A percentile compares a stretch with the other conserved stretches of the same genome.
phyloP scores from a whole-genome alignment of 2,888 invertebrate species.

The Leptinotarsa peninsularis region DNA sequence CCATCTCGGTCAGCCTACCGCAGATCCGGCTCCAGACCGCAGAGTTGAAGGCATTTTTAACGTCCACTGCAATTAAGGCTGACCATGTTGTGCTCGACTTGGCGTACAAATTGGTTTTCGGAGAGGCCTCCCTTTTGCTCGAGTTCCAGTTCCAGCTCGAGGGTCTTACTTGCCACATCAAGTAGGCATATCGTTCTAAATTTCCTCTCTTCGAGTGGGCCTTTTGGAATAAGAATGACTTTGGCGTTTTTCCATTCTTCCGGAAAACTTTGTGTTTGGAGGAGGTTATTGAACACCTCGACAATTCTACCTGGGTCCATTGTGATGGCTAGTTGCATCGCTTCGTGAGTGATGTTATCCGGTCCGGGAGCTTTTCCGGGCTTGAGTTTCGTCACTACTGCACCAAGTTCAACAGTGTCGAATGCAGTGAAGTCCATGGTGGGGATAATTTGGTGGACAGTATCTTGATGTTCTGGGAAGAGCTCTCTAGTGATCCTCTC shows the following conservation, averaged over 20 bases:
- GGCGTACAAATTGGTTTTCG: conserved; percentile 15
- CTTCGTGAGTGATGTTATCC: conserved; percentile 4
- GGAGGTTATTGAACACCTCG: conserved; percentile 10
- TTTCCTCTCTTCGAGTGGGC: background rate
- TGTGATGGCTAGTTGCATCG: background rate
- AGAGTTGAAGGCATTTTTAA: background rate
- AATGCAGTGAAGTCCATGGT: background rate
- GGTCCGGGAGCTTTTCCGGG: conserved; percentile 18
- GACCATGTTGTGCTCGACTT: background rate
- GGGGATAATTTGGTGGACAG: background rate
- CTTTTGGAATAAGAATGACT: conserved; percentile 34
- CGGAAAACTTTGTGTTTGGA: conserved; percentile 34
- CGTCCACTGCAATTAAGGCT: background rate
- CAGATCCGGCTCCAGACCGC: conserved; percentile 26
- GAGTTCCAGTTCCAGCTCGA: conserved; percentile 26
- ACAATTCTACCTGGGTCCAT: background rate
- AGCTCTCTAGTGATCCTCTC: conserved; percentile 1
- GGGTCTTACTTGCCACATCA: conserved; percentile 28
- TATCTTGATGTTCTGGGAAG: conserved; percentile 9
- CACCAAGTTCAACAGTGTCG: background rate
- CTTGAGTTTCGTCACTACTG: conserved; percentile 5
- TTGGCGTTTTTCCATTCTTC: conserved; percentile 32
- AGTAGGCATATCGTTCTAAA: conserved; percentile 24
- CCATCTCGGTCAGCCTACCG: background rate
- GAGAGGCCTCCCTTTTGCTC: conserved; percentile 16